phyloP scores from a whole-genome alignment of 2,113 vertebrate genomes.

The Corythornis madagascariensis region DNA sequence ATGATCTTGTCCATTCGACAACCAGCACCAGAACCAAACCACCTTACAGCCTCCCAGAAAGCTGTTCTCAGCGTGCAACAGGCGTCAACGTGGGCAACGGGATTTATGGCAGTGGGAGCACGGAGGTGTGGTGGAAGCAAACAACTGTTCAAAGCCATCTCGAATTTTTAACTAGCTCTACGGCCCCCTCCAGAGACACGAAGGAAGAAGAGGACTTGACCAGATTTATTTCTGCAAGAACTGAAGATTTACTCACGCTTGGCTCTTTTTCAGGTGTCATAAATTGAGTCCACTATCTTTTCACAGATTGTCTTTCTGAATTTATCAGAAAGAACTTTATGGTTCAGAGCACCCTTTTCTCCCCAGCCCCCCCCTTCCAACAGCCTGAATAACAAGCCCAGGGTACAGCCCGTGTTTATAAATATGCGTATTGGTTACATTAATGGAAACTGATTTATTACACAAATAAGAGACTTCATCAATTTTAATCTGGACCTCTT shows the following conservation, averaged over 20 bases:
- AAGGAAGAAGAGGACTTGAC: not conserved
- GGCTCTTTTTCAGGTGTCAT: conserved; percentile 42
- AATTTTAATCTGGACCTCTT: conserved; percentile 48
- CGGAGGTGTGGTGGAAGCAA: not conserved
- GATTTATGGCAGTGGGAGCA: not conserved
- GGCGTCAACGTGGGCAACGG: rapidly evolving
- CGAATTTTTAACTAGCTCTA: not conserved
- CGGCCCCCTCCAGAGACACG: not conserved
- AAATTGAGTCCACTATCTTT: conserved; percentile 38
- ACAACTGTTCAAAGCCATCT: not conserved
- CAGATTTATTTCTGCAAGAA: conserved; percentile 14
- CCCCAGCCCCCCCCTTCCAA: not conserved
- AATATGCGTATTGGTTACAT: conserved; percentile 33
- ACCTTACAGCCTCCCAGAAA: not conserved
- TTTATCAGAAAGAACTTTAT: conserved; percentile 54
- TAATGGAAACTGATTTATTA: conserved; percentile 62
- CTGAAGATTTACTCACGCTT: conserved; percentile 13
- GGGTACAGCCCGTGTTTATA: conserved; percentile 23
- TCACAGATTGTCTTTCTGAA: conserved; percentile 27
- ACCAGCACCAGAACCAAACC: not conserved
- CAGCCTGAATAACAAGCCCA: not conserved
- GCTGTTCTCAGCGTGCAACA: not conserved
- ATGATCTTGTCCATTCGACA: not conserved
- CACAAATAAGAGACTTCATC: conserved; percentile 52
- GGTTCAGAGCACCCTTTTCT: not conserved